Base-by-base conservation (phyloP, 2,113 vertebrate species). In the Seriola dumerili region DNA sequence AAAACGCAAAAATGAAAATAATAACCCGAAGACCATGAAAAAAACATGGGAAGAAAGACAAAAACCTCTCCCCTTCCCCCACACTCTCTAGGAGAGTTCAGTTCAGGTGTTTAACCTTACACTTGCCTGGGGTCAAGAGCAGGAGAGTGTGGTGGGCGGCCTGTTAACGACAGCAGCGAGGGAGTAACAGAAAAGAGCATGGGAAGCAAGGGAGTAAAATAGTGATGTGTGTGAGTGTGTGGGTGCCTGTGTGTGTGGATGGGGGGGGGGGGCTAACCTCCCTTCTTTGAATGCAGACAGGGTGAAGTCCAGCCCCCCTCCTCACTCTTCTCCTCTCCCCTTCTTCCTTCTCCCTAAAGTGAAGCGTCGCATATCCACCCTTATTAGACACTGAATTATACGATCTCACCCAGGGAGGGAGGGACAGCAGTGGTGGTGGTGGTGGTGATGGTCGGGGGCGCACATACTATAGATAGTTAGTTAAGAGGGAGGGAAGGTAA, bases 91-190 rank as follows among this genome's bases (percentile, higher is more conserved):
- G 5, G 40, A 84, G 57, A 80, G 75, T 78, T 88, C 73, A 85
- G 1, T 80, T 88, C 78, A 88, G 78, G 76, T 87, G 76, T 91
- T 91, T 90, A 91, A 90, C 90, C 89, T 91, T 52, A 78, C 71
- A 83, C 69, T 83, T 72, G 83, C 83, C 84, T 69, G 58, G 67
- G 78, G 80, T 90, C 17, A 11, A 81, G 83, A 79, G 85, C 57
- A 70, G 74, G 74, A 77, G 62, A 63, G 83, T 69, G 70, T 79
- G 70, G 55, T 25, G 17, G 52, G 55, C 17, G 38, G 70, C 82
- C 74, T 83, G 81, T 87, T 89, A 88, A 84, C 11, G 65, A 85
- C 78, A 40, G 67, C 76, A 85, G 83, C 32, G 3, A 71, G 76
- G 68, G 78, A 90, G 89, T 40, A 19, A 77, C 77, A 40, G 46